These are phyloP conservation scores for Python bivittatus DNA, from an alignment of 2,113 vertebrate species.

Conservation along the genomic window DNA sequence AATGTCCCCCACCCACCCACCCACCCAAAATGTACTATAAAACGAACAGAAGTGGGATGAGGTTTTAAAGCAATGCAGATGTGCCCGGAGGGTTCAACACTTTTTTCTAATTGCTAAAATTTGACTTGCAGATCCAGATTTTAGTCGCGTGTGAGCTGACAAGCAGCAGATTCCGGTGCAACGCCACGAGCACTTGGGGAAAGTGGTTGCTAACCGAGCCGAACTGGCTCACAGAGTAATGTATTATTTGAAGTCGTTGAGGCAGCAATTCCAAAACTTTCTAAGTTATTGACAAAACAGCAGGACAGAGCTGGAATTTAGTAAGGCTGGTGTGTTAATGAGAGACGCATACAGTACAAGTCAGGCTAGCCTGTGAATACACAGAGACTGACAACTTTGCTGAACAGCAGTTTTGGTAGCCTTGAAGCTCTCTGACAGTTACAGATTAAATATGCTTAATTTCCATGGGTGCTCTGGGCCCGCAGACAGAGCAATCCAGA, in stretches of 20 bases:
- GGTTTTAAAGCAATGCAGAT: not conserved
- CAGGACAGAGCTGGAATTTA: not conserved
- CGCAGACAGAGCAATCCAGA: not conserved
- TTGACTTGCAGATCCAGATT: not conserved
- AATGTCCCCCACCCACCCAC: too few relatives aligned
- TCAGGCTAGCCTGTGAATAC: fast-evolving
- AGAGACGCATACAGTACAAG: not conserved
- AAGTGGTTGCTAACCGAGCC: slow-evolving; percentile 40
- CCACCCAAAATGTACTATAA: too few relatives aligned
- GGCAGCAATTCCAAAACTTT: slow-evolving; percentile 46
- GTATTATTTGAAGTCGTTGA: slow-evolving; percentile 28
- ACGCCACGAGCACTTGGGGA: slow-evolving; percentile 5
- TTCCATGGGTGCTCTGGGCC: fast-evolving
- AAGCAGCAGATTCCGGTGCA: not conserved
- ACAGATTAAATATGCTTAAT: too few relatives aligned
- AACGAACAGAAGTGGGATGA: too few relatives aligned
- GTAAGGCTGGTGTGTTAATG: not conserved
- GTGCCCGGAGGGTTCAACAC: not conserved
- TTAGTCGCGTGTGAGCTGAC: not conserved
- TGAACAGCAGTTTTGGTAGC: not conserved
- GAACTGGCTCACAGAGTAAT: slow-evolving; percentile 8
- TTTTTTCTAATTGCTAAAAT: not conserved
- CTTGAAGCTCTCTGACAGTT: fast-evolving
- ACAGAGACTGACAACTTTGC: not conserved
- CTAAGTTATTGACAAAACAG: slow-evolving; percentile 44